Conservation (phyloP, 1,140 invertebrate species). For the Trinorchestia longiramus region DNA sequence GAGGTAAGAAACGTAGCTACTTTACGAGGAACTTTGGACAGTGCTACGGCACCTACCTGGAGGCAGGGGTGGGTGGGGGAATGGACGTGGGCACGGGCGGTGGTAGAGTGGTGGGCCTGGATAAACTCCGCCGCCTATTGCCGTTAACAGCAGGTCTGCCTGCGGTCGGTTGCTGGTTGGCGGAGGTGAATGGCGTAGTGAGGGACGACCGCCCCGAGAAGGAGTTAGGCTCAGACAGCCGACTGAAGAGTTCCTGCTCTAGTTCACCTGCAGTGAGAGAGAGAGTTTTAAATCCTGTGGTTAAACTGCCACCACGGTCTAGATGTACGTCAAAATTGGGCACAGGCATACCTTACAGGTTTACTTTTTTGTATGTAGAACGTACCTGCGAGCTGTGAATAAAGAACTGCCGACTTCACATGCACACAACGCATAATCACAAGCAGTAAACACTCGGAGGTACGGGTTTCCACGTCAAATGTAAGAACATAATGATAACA, state of each 20-base stretch:
- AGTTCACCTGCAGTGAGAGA: background rate
- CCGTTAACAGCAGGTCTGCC: background rate
- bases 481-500: too few relatives aligned
- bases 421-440: too few relatives aligned
- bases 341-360: too few relatives aligned
- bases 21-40: too few relatives aligned
- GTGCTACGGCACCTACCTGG: background rate
- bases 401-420: too few relatives aligned
- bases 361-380: too few relatives aligned
- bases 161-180: background rate
- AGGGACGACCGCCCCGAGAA: background rate
- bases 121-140: background rate
- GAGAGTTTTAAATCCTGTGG: background rate
- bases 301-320: too few relatives aligned
- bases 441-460: too few relatives aligned
- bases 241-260: conserved; percentile 5
- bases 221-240: conserved; percentile 5
- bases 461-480: too few relatives aligned
- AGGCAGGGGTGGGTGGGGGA: background rate
- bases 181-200: background rate
- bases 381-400: too few relatives aligned
- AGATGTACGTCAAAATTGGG: too few relatives aligned
- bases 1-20: too few relatives aligned
- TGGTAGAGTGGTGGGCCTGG: background rate
- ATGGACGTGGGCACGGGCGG: conserved; percentile 17